Evolutionary conservation across 2,888 invertebrate species (phyloP).

Genomic region (Eristalis intricaria): DNA sequence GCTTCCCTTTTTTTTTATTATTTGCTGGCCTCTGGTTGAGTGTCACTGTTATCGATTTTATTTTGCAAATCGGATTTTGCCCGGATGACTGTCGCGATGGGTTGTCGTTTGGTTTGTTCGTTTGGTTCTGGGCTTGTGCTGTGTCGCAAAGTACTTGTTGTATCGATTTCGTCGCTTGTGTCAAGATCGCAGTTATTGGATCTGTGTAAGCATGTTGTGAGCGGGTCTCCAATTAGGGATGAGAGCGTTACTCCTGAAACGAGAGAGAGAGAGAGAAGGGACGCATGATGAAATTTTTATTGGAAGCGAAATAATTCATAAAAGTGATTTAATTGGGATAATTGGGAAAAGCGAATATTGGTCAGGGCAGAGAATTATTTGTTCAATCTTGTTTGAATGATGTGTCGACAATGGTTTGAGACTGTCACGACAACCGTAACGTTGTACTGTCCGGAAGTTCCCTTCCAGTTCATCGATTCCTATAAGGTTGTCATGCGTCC

Average conservation of each 20-base stretch:
- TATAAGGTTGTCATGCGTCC: too few species aligned
- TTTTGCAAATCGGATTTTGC: constrained; percentile 13
- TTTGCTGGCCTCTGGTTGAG: neutral
- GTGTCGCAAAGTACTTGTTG: neutral
- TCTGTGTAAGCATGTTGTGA: constrained; percentile 26
- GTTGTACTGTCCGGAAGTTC: too few species aligned
- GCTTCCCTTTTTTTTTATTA: neutral
- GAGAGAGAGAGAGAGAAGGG: neutral
- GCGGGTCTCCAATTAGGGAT: neutral
- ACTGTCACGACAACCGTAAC: too few species aligned
- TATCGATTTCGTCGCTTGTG: constrained; percentile 9
- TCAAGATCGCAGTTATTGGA: constrained; percentile 13
- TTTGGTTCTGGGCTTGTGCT: neutral
- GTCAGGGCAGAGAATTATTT: too few species aligned
- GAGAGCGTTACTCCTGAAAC: constrained; percentile 24
- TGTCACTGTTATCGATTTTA: constrained; percentile 21
- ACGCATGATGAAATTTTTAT: neutral
- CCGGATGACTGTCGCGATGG: neutral
- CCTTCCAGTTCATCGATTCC: too few species aligned
- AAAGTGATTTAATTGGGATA: too few species aligned
- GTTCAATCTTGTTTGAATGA: too few species aligned
- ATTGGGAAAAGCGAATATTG: too few species aligned
- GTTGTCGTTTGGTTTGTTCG: neutral
- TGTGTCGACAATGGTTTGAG: too few species aligned
- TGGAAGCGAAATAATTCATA: neutral